Evolutionary conservation across 2,888 invertebrate species (phyloP).

Genomic region (Chrysopilus asiliformis): DNA sequence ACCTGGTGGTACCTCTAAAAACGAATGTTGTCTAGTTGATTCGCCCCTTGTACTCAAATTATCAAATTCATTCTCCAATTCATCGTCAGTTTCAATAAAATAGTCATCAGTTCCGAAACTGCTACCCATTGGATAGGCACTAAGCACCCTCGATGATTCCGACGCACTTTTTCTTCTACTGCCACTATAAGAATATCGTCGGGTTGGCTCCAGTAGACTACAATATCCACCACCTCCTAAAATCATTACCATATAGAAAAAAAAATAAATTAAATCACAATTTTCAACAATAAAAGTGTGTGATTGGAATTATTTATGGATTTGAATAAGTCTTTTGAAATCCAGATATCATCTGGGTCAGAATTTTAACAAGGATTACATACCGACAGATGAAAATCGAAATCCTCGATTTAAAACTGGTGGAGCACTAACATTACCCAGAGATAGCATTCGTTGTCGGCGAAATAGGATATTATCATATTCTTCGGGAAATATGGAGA

Average conservation of each 20-base stretch:
- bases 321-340: too few species aligned
- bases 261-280: background rate
- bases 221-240: constrained; percentile 52
- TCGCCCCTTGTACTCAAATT: constrained; percentile 29
- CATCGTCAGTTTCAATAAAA: constrained; percentile 36
- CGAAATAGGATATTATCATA: constrained; percentile 38
- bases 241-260: background rate
- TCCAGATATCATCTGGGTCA: background rate
- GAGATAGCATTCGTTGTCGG: constrained; percentile 45
- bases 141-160: constrained; percentile 39
- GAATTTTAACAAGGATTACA: constrained; percentile 10
- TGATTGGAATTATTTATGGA: too few species aligned
- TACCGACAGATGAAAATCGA: constrained; percentile 47
- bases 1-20: constrained; percentile 35
- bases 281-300: background rate
- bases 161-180: constrained; percentile 46
- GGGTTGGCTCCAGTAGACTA: constrained; percentile 52
- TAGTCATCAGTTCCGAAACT: constrained; percentile 37
- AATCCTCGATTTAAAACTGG: constrained; percentile 37
- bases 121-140: constrained; percentile 36
- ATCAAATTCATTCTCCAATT: constrained; percentile 38
- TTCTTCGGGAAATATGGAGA: constrained; percentile 38
- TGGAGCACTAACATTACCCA: constrained; percentile 53
- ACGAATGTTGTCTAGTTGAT: constrained; percentile 30
- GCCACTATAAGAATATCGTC: constrained; percentile 42